Conservation (phyloP, 2,888 invertebrate genomes). For the Aplocera efformata region DNA sequence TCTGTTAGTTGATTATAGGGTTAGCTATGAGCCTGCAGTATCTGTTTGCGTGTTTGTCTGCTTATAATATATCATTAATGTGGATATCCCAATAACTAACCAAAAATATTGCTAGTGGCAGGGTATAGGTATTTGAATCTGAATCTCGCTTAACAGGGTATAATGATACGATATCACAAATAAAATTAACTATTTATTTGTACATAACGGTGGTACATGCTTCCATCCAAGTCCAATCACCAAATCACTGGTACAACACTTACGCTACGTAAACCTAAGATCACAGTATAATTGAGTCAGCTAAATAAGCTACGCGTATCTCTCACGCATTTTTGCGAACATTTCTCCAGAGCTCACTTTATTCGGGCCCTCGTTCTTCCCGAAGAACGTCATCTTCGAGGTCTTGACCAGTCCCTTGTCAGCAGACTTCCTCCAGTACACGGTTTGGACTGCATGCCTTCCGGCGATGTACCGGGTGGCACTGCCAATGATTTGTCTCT, state of each 20-base stretch:
- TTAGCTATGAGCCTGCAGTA: too few species aligned
- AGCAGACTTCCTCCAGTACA: slow-evolving; percentile 85
- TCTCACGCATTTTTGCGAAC: slow-evolving; percentile 66
- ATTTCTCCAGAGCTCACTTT: slow-evolving; percentile 70
- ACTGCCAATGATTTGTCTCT: slow-evolving; percentile 82
- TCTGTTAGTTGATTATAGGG: too few species aligned
- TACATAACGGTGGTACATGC: slow-evolving; percentile 28
- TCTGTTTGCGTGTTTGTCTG: too few species aligned
- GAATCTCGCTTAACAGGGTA: too few species aligned
- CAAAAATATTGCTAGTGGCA: too few species aligned
- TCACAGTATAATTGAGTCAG: slow-evolving; percentile 22
- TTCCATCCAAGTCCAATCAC: slow-evolving; percentile 4
- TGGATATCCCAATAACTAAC: too few species aligned
- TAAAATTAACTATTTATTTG: slow-evolving; percentile 21
- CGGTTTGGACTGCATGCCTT: slow-evolving; percentile 87
- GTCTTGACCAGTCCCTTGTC: slow-evolving; percentile 78
- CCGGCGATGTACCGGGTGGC: slow-evolving; percentile 87
- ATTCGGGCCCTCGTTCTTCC: slow-evolving; percentile 70
- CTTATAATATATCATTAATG: too few species aligned
- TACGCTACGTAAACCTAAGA: slow-evolving; percentile 41
- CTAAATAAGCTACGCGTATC: slow-evolving; percentile 49
- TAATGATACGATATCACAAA: not conserved
- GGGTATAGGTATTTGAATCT: too few species aligned
- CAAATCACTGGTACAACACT: slow-evolving; percentile 23
- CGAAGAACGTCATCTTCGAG: slow-evolving; percentile 80